Evolutionary conservation across 2,797 vertebrate species (phyloP), one percentile per base, ranked within the genome.

Genomic region (Neosilurus mollespiculum): DNA sequence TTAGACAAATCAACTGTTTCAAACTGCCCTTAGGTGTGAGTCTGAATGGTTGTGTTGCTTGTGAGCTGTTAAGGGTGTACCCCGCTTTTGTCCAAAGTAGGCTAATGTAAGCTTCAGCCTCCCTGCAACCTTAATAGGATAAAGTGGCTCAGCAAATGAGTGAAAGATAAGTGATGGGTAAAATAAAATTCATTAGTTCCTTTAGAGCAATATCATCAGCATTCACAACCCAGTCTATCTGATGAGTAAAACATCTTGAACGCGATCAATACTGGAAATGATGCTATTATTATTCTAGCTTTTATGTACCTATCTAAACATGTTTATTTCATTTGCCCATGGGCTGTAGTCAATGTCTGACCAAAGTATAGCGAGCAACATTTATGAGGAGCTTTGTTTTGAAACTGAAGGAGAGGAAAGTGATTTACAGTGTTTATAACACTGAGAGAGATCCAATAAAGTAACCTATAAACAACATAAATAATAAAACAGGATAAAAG

Each of bases 401-500:
- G 34, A 30, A 53, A 37, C 30, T 34, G 54, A 81, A 49, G 34
- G 15, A 81, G 64, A 20, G 78, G 12, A 58, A 62, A 24, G 54
- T 18, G 59, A 82, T 85, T 53, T 64, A 67, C n/a, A 64, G 82
- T 43, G 20, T 72, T 83, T 81, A 81, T 43, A 81, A 84, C 53
- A 83, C 77, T 2, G n/a, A 81, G 62, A 51, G 66, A 85, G 84
- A 84, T 69, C 65, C 80, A 76, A 79, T 83, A 71, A 85, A 86
- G 84, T 84, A 84, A 84, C 85, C 82, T 78, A 83, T 85, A 87
- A 87, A 89, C 88, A 88, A 84, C 77, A 88, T 88, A 83, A 89
- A 89, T 89, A 88, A 88, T 89, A 81, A 85, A 89, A 87, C 59
- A 86, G 78, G 81, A 87, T 89, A 86, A 88, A 87, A 87, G 85